Base-by-base conservation (phyloP, 2,888 invertebrate genomes). In the Ypsolopha scabrella region DNA sequence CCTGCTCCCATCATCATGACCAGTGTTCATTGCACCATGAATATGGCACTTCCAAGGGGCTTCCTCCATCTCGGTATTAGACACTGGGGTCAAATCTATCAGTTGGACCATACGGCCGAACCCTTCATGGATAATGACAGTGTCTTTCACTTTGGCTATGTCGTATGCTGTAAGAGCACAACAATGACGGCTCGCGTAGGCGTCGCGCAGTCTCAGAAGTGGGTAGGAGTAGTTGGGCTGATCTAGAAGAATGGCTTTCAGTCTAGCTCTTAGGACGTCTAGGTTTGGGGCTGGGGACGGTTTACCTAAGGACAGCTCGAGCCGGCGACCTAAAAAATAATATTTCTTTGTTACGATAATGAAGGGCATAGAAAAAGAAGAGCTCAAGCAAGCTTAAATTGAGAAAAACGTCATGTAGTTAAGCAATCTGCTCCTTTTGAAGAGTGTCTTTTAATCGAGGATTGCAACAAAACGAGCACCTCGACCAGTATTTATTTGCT, bases 101-200 rank as follows among this genome's bases (percentile, higher is more conserved):
- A 86, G 60, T 58, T 86, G 81, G 2, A 86, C 85, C 67, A 81
- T 72, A 1, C 86, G 68, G 0, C 86, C 85, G 57, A 72, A 77
- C 0, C 79, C 80, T 48, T 85, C 86, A 54, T 83, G 81, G 7
- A 85, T 75, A 0, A 80, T 48, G 0, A 85, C 93, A 0, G 94
- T 90, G 63, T 96, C 95, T 59, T 90, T 91, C 70, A 96, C 88
- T 64, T 91, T 90, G 53, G 90, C 90, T 46, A 93, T 81, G 57
- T 93, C 93, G 0, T 92, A 91, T 0, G 92, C 89, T 9, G 92
- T 92, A 6, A 93, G 85, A 0, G 93, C 91, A 56, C 92, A 91
- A 72, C 94, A 91, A 67, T 92, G 93, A 7, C 95, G 90, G 60
- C 92, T 92, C 59, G 95, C 94, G 70, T 93, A 93, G 54, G 95